Evolutionary conservation across 1,140 invertebrate species (phyloP).

Genomic region (Solenopsis invicta): DNA sequence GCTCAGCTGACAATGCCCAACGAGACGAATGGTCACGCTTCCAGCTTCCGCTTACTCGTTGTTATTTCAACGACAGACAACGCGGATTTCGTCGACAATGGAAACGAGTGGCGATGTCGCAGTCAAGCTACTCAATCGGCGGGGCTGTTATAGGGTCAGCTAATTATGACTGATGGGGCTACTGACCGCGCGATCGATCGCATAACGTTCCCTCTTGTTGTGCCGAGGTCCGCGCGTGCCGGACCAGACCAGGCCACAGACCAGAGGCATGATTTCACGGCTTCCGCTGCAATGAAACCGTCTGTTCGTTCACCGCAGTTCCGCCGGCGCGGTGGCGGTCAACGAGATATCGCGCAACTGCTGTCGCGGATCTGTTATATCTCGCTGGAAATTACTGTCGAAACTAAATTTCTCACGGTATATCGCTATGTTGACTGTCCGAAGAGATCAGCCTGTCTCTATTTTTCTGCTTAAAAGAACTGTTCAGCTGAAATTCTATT

Average conservation of each 20-base stretch:
- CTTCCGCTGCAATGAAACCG: constrained; percentile 67
- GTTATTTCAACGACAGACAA: neutral
- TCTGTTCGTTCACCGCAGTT: constrained; percentile 71
- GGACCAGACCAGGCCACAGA: neutral
- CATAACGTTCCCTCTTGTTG: constrained; percentile 43
- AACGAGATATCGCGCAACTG: constrained; percentile 40
- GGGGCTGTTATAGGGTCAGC: neutral
- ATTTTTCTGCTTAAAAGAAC: neutral
- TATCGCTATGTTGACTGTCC: neutral
- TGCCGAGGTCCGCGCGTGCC: constrained; percentile 20
- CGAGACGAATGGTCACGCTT: constrained; percentile 27
- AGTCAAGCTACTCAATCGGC: neutral
- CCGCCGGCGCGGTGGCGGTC: constrained; percentile 49
- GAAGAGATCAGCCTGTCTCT: neutral
- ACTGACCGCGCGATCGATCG: constrained; percentile 56
- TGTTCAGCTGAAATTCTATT: neutral
- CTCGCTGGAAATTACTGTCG: neutral
- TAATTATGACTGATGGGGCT: constrained; percentile 48
- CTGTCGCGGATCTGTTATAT: neutral
- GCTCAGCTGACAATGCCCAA: constrained; percentile 16
- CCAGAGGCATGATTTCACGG: constrained; percentile 62
- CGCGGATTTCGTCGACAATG: constrained; percentile 15
- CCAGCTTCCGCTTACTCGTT: constrained; percentile 1
- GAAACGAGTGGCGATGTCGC: neutral
- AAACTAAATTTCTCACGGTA: neutral